Evolutionary conservation across 2,888 invertebrate species (phyloP), one percentile per base, ranked within the genome.

Genomic region (Artemia sinica): DNA sequence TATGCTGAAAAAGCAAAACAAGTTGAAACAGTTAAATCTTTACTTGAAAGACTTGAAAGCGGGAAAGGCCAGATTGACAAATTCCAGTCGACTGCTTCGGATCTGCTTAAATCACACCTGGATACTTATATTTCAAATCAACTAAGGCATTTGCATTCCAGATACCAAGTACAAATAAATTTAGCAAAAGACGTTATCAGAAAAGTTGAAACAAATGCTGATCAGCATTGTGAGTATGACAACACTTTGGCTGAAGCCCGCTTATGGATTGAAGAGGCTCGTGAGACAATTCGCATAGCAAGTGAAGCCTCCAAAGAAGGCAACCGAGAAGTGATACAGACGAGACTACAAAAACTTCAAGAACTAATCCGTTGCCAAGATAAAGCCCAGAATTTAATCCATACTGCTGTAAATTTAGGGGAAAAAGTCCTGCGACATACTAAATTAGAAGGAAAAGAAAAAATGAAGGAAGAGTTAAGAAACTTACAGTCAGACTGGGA

Each of bases 401-500:
- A 92, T 73, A 83, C 87, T 0, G 89, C 92, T 0, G 86, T 92
- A 0, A 91, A 90, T 75, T 88, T 87, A 75, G 92, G 92, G 10
- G 93, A 93, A 75, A 93, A 92, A 77, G 90, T 91, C 0, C 80
- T 90, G 49, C 81, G 91, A 68, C 91, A 89, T 72, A 92, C 92
- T 0, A 82, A 89, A 71, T 91, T 91, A 1, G 91, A 91, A 75
- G 94, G 94, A 0, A 84, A 87, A 69, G 93, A 94, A 75, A 84
- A 84, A 67, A 91, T 95, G 68, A 90, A 89, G 74, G 84, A 84
- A 48, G 89, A 92, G 78, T 81, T 94, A 72, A 91, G 89, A 77
- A 91, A 91, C 75, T 82, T 95, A 50, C 91, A 93, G 79, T 86
- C 84, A 70, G 92, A 94, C 74, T 94, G 94, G 93, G 91, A 93